Conservation (phyloP, 2,797 vertebrate genomes). For the Sebastes vulpes region DNA sequence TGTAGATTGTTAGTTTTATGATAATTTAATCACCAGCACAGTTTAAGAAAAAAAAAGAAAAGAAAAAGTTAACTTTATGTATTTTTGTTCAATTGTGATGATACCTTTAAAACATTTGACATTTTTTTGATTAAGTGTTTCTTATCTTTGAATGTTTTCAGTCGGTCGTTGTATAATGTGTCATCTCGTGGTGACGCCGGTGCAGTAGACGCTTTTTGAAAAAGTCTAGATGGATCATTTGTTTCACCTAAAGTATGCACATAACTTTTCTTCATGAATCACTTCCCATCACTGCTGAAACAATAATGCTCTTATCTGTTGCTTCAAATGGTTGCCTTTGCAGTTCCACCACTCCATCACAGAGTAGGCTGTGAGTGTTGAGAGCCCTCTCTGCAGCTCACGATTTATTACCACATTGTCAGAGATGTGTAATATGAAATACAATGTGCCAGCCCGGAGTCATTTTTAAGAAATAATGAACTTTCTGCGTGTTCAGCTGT, state of each 20-base stretch:
- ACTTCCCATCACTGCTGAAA: constrained; percentile 17
- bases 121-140: background rate
- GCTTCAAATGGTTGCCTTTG: constrained; percentile 27
- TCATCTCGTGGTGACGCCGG: background rate
- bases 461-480: constrained; percentile 38
- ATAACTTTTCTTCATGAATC: constrained; percentile 12
- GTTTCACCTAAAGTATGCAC: background rate
- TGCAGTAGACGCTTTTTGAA: background rate
- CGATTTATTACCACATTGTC: constrained; percentile 23
- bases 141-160: background rate
- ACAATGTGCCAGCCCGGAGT: constrained; percentile 17
- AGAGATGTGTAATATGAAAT: constrained; percentile 29
- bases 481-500: constrained; percentile 11
- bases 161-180: background rate
- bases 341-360: constrained; percentile 21
- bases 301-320: constrained; percentile 4
- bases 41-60: background rate
- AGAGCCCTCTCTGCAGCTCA: constrained; percentile 21
- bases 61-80: background rate
- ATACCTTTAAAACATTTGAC: background rate
- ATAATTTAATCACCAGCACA: background rate
- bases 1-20: background rate
- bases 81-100: background rate
- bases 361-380: constrained; percentile 33
- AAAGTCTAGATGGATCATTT: background rate